A percentile compares a stretch with the other conserved stretches of the same genome.
phyloP scores from a whole-genome alignment of 1,140 invertebrate species.

The Melanaphis sacchari region DNA sequence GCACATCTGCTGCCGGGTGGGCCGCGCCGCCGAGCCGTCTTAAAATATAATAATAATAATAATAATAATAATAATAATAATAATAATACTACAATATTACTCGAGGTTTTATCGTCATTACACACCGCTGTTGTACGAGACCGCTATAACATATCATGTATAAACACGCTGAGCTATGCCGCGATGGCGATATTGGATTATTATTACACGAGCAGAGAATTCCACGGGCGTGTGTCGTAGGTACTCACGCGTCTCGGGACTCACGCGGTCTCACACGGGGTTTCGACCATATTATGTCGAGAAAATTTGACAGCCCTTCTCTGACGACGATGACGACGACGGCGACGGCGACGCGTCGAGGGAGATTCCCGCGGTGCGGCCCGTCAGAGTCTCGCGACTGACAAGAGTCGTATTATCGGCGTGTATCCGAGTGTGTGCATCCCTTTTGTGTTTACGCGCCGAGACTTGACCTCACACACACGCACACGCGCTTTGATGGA shows the following conservation, averaged over 20 bases:
- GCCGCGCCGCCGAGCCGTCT: neutral
- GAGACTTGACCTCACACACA: neutral
- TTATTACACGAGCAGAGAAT: neutral
- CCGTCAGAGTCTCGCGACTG: constrained; percentile 10
- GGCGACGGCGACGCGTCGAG: neutral
- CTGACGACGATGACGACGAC: neutral
- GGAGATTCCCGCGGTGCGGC: neutral
- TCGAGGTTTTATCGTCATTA: neutral
- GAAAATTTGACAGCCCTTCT: constrained; percentile 39
- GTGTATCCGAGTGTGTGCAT: neutral
- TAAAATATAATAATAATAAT: neutral
- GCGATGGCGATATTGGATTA: neutral
- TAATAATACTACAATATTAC: neutral
- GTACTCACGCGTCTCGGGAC: neutral
- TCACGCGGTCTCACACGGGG: neutral
- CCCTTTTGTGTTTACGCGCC: neutral
- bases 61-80: neutral
- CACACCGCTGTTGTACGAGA: neutral
- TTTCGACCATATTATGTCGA: constrained; percentile 26
- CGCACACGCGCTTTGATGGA: neutral
- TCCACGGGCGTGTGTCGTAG: neutral
- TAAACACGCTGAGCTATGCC: neutral
- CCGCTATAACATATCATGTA: neutral
- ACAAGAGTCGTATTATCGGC: constrained; percentile 9
- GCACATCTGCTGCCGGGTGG: constrained; percentile 47